These are phyloP conservation scores for Podargus strigoides DNA, from an alignment of 2,797 vertebrate genomes.

Conservation along the genomic window DNA sequence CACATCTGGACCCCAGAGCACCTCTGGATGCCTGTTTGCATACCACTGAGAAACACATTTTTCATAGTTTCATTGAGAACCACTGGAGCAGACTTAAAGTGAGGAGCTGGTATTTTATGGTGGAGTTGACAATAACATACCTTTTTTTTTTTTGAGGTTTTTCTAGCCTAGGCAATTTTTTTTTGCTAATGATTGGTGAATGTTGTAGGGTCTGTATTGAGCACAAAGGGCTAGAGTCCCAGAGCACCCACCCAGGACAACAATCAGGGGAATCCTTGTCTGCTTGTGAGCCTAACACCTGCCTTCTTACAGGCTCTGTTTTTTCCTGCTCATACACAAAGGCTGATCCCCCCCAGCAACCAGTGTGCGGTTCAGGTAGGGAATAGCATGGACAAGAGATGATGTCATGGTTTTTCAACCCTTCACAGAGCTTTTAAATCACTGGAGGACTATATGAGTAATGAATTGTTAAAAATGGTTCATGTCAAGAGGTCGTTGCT, in stretches of 20 bases:
- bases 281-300: neutral
- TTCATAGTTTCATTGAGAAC: neutral
- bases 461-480: conserved; percentile 25
- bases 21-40: neutral
- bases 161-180: neutral
- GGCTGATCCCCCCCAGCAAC: neutral
- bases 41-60: neutral
- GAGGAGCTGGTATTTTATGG: neutral
- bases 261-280: neutral
- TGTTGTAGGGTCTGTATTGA: neutral
- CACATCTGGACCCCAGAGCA: neutral
- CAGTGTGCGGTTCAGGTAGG: neutral
- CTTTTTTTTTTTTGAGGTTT: neutral
- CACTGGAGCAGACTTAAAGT: neutral
- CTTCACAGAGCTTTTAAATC: neutral
- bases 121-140: neutral
- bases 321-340: neutral
- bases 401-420: conserved; percentile 9
- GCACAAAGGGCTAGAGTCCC: neutral
- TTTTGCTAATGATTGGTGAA: neutral
- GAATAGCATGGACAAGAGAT: neutral
- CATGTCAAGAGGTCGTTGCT: conserved; percentile 10
- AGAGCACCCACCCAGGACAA: neutral
- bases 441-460: conserved; percentile 30
- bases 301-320: neutral